Conservation (phyloP, 2,113 vertebrate genomes). For the Chlamydotis undulata region DNA sequence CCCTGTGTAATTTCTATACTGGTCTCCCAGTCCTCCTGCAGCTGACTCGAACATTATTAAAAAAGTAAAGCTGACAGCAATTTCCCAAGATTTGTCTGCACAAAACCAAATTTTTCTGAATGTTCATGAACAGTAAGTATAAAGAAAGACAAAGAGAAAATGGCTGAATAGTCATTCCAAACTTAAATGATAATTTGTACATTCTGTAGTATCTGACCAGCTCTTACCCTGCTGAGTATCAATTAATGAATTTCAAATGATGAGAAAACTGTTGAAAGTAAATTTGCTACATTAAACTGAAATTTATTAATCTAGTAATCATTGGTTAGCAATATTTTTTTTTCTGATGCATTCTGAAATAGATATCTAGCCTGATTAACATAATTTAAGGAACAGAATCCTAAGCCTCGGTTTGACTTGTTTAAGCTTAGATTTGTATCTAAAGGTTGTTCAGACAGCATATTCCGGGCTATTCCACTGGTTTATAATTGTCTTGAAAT, state of each 20-base stretch:
- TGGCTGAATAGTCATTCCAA: constrained; percentile 14
- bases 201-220: constrained; percentile 53
- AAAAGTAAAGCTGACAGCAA: constrained; percentile 25
- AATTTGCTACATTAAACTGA: constrained; percentile 13
- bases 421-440: not conserved
- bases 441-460: not conserved
- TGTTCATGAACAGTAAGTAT: constrained; percentile 59
- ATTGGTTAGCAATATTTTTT: not conserved
- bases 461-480: not conserved
- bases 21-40: constrained; percentile 3
- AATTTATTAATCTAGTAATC: not conserved
- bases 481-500: not conserved
- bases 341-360: constrained; percentile 30
- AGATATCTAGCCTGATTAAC: not conserved
- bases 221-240: constrained; percentile 51
- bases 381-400: constrained; percentile 22
- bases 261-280: constrained; percentile 4
- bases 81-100: constrained; percentile 21
- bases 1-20: not conserved
- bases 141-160: constrained; percentile 42
- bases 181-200: constrained; percentile 6
- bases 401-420: not conserved
- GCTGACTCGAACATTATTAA: not conserved
- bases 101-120: constrained; percentile 56
- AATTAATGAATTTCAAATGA: constrained; percentile 35